Evolutionary conservation across 2,888 invertebrate genomes (phyloP).

Genomic region (Aphodius sticticus): DNA sequence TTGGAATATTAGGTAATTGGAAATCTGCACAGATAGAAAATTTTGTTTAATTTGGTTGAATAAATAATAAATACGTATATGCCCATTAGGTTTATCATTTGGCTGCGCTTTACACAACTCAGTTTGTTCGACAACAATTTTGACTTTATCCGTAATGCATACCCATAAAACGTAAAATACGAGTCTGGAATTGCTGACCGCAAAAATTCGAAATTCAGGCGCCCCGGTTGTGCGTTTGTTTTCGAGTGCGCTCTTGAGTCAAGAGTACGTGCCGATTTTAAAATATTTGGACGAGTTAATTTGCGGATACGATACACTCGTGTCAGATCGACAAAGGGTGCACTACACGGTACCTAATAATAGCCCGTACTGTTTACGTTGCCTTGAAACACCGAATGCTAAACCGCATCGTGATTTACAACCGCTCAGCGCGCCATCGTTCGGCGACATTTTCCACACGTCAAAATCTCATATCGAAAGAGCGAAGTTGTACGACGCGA

Average conservation of each 20-base stretch:
- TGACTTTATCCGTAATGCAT: not conserved
- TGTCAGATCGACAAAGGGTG: not conserved
- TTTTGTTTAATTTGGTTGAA: too few relatives aligned
- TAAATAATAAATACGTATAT: too few relatives aligned
- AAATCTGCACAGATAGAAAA: too few relatives aligned
- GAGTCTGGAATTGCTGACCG: not conserved
- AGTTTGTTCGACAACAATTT: not conserved
- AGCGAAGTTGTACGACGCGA: not conserved
- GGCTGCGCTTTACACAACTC: too few relatives aligned
- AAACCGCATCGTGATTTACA: not conserved
- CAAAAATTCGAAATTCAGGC: not conserved
- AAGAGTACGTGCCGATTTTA: slow-evolving; percentile 4
- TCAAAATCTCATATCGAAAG: not conserved
- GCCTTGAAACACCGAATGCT: not conserved
- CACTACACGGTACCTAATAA: not conserved
- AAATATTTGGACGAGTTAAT: slow-evolving; percentile 4
- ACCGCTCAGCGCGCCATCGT: not conserved
- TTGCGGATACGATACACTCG: not conserved
- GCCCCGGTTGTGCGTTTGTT: not conserved
- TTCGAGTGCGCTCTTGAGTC: not conserved
- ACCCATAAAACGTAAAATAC: not conserved
- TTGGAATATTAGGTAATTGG: too few relatives aligned
- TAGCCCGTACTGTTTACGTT: not conserved
- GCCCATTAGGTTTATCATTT: too few relatives aligned
- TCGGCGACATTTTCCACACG: not conserved